Conservation (phyloP, 1,140 invertebrate genomes). For the Bradysia coprophila region DNA sequence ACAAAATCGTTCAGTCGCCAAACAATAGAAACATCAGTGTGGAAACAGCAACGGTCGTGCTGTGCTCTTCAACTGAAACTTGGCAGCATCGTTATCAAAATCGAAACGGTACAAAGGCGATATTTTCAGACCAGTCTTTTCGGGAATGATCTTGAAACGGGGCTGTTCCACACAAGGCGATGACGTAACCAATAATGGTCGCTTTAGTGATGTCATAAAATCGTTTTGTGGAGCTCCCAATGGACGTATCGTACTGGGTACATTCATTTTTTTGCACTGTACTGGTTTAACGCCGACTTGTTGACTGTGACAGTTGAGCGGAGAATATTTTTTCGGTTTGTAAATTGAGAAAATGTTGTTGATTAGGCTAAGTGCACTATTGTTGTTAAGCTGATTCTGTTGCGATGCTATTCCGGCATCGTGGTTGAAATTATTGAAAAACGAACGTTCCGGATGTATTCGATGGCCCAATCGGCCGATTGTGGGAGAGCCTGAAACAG, state of each 20-base stretch:
- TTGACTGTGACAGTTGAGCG: slow-evolving; percentile 16
- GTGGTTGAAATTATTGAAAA: slow-evolving; percentile 23
- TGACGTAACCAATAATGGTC: slow-evolving; percentile 16
- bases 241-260: slow-evolving; percentile 17
- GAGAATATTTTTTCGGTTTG: slow-evolving; percentile 23
- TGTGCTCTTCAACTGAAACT: slow-evolving; percentile 20
- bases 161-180: slow-evolving; percentile 20
- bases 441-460: slow-evolving; percentile 18
- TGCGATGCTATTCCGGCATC: slow-evolving; percentile 13
- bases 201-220: slow-evolving; percentile 24
- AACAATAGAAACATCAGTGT: slow-evolving; percentile 12
- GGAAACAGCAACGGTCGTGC: slow-evolving; percentile 21
- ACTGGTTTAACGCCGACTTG: slow-evolving; percentile 24
- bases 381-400: slow-evolving; percentile 15
- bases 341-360: slow-evolving; percentile 27
- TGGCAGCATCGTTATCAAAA: slow-evolving; percentile 14
- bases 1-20: background rate
- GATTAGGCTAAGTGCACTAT: slow-evolving; percentile 21
- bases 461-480: slow-evolving; percentile 15
- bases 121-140: slow-evolving; percentile 28
- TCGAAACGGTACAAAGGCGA: slow-evolving; percentile 26
- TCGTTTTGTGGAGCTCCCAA: slow-evolving; percentile 13
- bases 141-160: slow-evolving; percentile 29
- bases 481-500: slow-evolving; percentile 8
- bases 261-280: slow-evolving; percentile 25